phyloP scores from a whole-genome alignment of 92 coral and sea anemone species.

The Phenganax marumi region DNA sequence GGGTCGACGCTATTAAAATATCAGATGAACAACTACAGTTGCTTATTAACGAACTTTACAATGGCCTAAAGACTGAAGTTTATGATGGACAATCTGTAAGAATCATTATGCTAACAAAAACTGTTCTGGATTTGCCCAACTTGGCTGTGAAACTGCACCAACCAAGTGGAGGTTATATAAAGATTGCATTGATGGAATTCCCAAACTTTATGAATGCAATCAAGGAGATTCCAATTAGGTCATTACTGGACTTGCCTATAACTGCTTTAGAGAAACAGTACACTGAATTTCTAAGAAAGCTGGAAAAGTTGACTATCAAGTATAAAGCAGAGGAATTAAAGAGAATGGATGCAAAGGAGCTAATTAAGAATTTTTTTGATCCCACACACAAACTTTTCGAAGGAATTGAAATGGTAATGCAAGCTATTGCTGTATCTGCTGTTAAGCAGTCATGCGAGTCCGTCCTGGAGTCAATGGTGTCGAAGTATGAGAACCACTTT shows the following conservation, averaged over 20 bases:
- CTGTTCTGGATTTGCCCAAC: conserved; percentile 17
- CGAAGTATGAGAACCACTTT: conserved; percentile 27
- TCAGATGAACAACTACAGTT: conserved; percentile 26
- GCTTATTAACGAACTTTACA: conserved; percentile 23
- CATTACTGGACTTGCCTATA: conserved; percentile 10
- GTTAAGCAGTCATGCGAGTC: conserved; percentile 35
- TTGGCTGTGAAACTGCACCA: conserved; percentile 28
- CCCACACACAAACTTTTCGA: conserved; percentile 21
- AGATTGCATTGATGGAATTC: conserved; percentile 21
- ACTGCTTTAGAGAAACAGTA: conserved; percentile 23
- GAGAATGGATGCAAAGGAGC: conserved; percentile 17
- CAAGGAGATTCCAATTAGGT: conserved; percentile 27
- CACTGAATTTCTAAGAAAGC: conserved; percentile 25
- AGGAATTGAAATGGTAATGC: conserved; percentile 31
- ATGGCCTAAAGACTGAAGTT: conserved; percentile 32
- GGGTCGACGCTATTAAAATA: conserved; percentile 20
- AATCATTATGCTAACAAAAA: conserved; percentile 25
- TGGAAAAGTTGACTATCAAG: conserved; percentile 27
- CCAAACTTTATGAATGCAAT: conserved; percentile 25
- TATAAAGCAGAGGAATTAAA: conserved; percentile 21
- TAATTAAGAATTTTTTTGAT: conserved; percentile 20
- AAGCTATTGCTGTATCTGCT: conserved; percentile 35
- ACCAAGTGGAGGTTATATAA: conserved; percentile 12
- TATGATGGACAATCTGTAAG: conserved; percentile 34
- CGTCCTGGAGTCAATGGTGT: conserved; percentile 33